Evolutionary conservation across 2,797 vertebrate species (phyloP), one percentile per base, ranked within the genome.

Genomic region (Balearica regulorum): DNA sequence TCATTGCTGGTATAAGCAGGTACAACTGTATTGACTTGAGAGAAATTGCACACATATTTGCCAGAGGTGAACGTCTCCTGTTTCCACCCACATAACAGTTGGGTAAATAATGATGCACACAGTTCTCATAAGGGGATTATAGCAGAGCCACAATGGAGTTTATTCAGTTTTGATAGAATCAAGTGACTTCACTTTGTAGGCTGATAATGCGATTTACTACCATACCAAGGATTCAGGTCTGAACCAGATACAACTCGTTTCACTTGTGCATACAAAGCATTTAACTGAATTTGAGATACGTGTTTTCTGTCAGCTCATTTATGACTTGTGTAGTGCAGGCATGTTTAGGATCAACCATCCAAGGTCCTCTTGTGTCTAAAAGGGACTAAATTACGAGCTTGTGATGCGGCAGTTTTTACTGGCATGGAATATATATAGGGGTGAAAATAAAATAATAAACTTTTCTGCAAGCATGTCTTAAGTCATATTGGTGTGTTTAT

Each of bases 391-490:
- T 89, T 93, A 93, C 93, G 89, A 95, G 92, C 49, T 94, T 90
- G 84, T 92, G 94, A 96, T 94, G 82, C 92, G 94, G 82, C 93
- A 95, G 78, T 87, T 97, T 95, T 96, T 96, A 83, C 86, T 95
- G 96, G 93, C 92, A 79, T 69, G 43, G 75, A 71, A 72, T 95
- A 58, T 93, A 91, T 86, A 93, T 58, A 65, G 53, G 48, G 76
- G 86, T 95, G 92, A 94, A 96, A 94, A 96, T 93, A 90, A 95
- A 95, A 96, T 91, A 96, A 95, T 90, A 93, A 94, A 96, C 96
- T 95, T 90, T 70, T 66, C 75, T 94, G 19, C 62, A 61, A 62
- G 71, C 35, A 70, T 94, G 72, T 93, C 91, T 89, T 76, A 93
- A 92, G 93, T 92, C 83, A 80, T 84, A 71, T 69, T 54, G 83